phyloP scores from a whole-genome alignment of 2,888 invertebrate species.

The Aproaerema taeniolella region DNA sequence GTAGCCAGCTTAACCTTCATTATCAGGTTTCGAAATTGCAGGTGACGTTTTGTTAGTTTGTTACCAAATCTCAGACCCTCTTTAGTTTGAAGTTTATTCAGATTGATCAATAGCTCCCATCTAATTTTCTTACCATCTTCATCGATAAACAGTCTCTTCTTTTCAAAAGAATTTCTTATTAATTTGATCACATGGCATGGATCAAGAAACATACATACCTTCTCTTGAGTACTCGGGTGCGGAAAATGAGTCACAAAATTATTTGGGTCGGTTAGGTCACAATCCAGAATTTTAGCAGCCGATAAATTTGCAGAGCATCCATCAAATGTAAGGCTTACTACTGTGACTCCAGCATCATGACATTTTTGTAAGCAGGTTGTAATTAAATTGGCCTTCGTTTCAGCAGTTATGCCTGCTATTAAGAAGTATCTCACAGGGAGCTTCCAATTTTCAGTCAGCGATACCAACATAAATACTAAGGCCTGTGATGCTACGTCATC shows the following conservation, averaged over 20 bases:
- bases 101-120: constrained; percentile 21
- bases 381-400: constrained; percentile 20
- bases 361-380: constrained; percentile 25
- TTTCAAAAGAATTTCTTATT: constrained; percentile 22
- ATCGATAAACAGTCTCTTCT: constrained; percentile 18
- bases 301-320: constrained; percentile 22
- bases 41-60: constrained; percentile 13
- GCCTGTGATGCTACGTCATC: constrained; percentile 22
- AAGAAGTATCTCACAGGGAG: constrained; percentile 19
- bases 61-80: constrained; percentile 20
- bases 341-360: constrained; percentile 22
- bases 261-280: constrained; percentile 15
- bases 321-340: constrained; percentile 25
- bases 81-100: constrained; percentile 19
- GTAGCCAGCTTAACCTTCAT: constrained; percentile 9
- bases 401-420: constrained; percentile 5
- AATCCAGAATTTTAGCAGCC: constrained; percentile 23
- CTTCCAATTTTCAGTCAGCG: constrained; percentile 18
- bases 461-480: constrained; percentile 20
- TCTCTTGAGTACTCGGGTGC: constrained; percentile 20
- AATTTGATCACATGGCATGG: constrained; percentile 25
- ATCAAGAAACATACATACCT: constrained; percentile 23
- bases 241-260: constrained; percentile 22
- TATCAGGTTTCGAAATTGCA: constrained; percentile 11
- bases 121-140: constrained; percentile 14